phyloP scores from a whole-genome alignment of 92 coral and sea anemone species.

The Epizoanthus stellaris region DNA sequence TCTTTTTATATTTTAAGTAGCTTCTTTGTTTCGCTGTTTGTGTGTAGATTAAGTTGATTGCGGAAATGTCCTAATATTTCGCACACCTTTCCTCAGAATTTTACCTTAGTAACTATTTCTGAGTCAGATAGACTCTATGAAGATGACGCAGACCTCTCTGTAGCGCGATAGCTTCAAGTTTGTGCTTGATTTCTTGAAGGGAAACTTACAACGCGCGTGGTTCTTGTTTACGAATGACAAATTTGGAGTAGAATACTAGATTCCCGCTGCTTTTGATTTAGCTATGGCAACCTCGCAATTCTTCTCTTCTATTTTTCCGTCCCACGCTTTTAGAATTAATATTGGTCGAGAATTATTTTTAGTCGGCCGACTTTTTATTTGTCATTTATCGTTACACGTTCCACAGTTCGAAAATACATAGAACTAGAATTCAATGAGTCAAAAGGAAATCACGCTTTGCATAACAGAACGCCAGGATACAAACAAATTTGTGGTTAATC shows the following conservation, averaged over 20 bases:
- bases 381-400: too few species aligned
- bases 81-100: not conserved
- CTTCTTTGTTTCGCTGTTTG: not conserved
- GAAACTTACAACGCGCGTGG: not conserved
- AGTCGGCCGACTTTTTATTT: too few species aligned
- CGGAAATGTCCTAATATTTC: not conserved
- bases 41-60: not conserved
- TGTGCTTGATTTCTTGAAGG: not conserved
- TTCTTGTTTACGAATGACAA: not conserved
- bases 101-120: not conserved
- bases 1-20: not conserved
- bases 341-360: too few species aligned
- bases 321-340: too few species aligned
- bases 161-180: not conserved
- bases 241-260: not conserved
- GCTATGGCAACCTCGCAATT: constrained; percentile 10
- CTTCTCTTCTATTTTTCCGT: not conserved
- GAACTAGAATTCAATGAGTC: not conserved
- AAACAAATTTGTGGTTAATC: constrained; percentile 14
- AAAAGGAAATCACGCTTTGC: not conserved
- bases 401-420: not conserved
- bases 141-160: not conserved
- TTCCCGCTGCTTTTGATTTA: constrained; percentile 14
- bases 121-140: not conserved
- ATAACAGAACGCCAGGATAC: constrained; percentile 5